These are phyloP conservation scores for Coreius guichenoti DNA, from an alignment of 2,797 vertebrate genomes.

Conservation along the genomic window DNA sequence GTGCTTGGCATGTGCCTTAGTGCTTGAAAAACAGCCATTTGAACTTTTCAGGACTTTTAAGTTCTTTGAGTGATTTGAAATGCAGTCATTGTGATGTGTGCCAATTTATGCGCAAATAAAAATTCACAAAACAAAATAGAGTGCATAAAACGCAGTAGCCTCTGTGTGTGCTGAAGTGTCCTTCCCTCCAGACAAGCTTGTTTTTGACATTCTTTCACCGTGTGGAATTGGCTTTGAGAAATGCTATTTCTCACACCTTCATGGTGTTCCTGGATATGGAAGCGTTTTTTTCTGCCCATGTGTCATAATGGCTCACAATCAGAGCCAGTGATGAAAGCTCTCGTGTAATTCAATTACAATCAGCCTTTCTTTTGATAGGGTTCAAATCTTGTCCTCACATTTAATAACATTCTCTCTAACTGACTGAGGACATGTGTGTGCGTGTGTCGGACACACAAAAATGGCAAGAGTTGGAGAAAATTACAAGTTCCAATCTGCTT, in stretches of 20 bases:
- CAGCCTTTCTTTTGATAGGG: constrained; percentile 24
- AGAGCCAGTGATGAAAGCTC: constrained; percentile 28
- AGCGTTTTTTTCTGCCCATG: not conserved
- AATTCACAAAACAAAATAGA: constrained; percentile 33
- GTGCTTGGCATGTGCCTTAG: constrained; percentile 25
- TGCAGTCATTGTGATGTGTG: constrained; percentile 15
- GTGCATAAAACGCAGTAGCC: not conserved
- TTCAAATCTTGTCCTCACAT: constrained; percentile 31
- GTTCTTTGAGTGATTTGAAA: constrained; percentile 26
- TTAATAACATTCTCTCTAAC: constrained; percentile 10
- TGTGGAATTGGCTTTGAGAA: constrained; percentile 27
- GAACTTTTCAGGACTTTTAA: constrained; percentile 34
- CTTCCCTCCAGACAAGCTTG: constrained; percentile 26
- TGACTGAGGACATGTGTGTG: not conserved
- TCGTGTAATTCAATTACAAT: constrained; percentile 42
- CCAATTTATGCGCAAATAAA: not conserved
- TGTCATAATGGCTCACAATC: constrained; percentile 31
- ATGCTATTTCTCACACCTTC: constrained; percentile 23
- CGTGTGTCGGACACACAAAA: not conserved
- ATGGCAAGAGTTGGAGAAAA: not conserved
- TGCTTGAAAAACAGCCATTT: constrained; percentile 43
- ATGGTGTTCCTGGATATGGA: not conserved
- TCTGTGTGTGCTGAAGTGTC: not conserved
- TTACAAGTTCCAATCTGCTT: not conserved
- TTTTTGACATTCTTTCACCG: constrained; percentile 32